Conservation (phyloP, 2,888 invertebrate species). For the Archips crataeganus region DNA sequence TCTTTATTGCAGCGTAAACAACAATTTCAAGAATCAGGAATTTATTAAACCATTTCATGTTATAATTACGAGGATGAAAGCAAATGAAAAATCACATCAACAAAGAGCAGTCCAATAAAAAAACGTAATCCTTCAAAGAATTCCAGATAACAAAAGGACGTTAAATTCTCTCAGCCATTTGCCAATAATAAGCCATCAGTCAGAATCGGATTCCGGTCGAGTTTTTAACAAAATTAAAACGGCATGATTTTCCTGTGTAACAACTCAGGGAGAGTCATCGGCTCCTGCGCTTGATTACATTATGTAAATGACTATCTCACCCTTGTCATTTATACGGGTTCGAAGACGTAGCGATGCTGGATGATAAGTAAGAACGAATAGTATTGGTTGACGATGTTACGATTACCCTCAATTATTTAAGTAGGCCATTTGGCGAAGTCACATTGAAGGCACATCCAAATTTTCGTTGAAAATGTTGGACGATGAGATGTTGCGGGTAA, state of each 20-base stretch:
- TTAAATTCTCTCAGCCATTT: conserved; percentile 44
- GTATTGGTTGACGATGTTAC: not conserved
- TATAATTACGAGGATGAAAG: conserved; percentile 4
- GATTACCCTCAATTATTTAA: not conserved
- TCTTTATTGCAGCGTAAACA: not conserved
- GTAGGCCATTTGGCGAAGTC: not conserved
- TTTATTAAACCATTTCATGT: not conserved
- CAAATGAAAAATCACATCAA: conserved; percentile 19
- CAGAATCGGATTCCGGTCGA: conserved; percentile 54
- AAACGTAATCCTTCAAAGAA: conserved; percentile 34
- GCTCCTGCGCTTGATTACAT: conserved; percentile 76
- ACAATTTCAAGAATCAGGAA: not conserved
- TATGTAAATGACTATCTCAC: conserved; percentile 71
- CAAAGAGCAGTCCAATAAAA: conserved; percentile 33
- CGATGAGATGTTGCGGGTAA: too few species aligned
- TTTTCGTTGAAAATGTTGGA: too few species aligned
- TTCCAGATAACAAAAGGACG: conserved; percentile 35
- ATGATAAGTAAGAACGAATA: conserved; percentile 41
- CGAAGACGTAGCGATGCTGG: conserved; percentile 53
- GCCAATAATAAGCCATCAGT: conserved; percentile 53
- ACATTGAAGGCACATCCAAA: not conserved
- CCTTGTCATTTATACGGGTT: conserved; percentile 68
- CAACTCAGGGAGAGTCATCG: conserved; percentile 70
- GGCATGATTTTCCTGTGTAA: conserved; percentile 63
- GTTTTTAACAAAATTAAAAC: conserved; percentile 76